Percentiles rank a stretch among this genome's conserved stretches.
These are phyloP conservation scores for Callimorpha dominula DNA, from an alignment of 2,888 invertebrate species.

Conservation along the genomic window DNA sequence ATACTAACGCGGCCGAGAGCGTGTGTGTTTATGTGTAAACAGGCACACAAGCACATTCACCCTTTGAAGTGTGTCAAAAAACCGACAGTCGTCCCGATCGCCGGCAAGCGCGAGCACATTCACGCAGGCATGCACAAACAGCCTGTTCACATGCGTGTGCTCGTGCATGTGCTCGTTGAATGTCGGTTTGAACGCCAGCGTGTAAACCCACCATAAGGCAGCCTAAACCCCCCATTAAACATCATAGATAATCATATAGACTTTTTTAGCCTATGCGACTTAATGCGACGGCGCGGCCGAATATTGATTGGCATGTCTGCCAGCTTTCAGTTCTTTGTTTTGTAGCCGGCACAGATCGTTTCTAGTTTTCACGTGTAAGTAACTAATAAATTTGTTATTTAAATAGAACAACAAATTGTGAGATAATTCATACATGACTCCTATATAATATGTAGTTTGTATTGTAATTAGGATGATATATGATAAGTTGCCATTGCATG, in stretches of 20 bases:
- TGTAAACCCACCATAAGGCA: too few relatives aligned
- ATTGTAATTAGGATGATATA: not conserved
- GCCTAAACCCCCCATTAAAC: too few relatives aligned
- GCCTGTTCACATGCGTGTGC: too few relatives aligned
- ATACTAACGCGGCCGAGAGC: too few relatives aligned
- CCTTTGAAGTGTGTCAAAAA: too few relatives aligned
- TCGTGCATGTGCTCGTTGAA: too few relatives aligned
- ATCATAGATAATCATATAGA: not conserved
- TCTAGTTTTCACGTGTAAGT: slow-evolving; percentile 37
- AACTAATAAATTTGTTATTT: slow-evolving; percentile 22
- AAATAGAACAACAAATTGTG: not conserved
- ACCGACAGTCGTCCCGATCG: too few relatives aligned
- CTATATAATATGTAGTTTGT: not conserved
- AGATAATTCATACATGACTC: not conserved
- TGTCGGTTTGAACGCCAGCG: too few relatives aligned
- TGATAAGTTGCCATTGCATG: slow-evolving; percentile 16
- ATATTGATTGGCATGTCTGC: slow-evolving; percentile 3
- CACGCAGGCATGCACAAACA: too few relatives aligned
- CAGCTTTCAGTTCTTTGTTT: slow-evolving; percentile 38
- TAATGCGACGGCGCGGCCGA: not conserved
- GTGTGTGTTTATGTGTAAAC: too few relatives aligned
- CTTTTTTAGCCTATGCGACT: not conserved
- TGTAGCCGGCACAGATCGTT: slow-evolving; percentile 52
- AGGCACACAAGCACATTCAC: too few relatives aligned
- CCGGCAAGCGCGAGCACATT: too few relatives aligned